Base-by-base conservation (phyloP, 2,113 vertebrate species). In the Malurus cyaneus region DNA sequence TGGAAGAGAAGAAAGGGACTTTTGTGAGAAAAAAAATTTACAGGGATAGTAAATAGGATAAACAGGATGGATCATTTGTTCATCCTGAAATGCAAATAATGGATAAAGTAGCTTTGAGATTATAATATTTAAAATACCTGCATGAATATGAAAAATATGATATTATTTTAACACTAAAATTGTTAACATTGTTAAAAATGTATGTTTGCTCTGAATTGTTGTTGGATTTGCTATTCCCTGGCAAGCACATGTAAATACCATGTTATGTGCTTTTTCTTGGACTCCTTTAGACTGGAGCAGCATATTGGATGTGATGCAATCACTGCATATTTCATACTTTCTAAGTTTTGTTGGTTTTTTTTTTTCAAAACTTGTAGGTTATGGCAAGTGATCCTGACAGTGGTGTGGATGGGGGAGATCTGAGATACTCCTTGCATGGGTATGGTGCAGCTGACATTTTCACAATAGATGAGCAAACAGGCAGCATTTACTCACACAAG, bases 371-470 rank as follows among this genome's bases (percentile, higher is more conserved):
- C 92, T 71, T 96, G 26, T 78, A 99, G 98, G 98, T 99, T 86
- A 98, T 98, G 36, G 98, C 98, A 5, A 97, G 97, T 39, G 99
- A 99, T 97, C 99, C 98, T 80, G 99, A 99, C 92, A 98, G 98
- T 74, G 97, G 97, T 49, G 95, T 98, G 25, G 97, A 98, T 93
- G 96, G 89, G 88, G 98, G 98, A 86, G 98, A 98, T 25, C 82
- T 99, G 88, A 98, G 98, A 29, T 99, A 99, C 70, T 99, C 98
- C 4, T 96, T 99, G 76, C 98, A 99, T 6, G 99, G 99, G 39
- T 98, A 98, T 60, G 98, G 99, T 17, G 98, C 98, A n/a, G 98
- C 97, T 77, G 98, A 98, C 14, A 97, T 98, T 95, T 99, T 99
- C 87, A 97, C 98, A 41, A 98, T 99, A 46, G 98, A 99, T 87